Evolutionary conservation across 2,797 vertebrate genomes (phyloP).

Genomic region (Melanotaenia parkinsoni): DNA sequence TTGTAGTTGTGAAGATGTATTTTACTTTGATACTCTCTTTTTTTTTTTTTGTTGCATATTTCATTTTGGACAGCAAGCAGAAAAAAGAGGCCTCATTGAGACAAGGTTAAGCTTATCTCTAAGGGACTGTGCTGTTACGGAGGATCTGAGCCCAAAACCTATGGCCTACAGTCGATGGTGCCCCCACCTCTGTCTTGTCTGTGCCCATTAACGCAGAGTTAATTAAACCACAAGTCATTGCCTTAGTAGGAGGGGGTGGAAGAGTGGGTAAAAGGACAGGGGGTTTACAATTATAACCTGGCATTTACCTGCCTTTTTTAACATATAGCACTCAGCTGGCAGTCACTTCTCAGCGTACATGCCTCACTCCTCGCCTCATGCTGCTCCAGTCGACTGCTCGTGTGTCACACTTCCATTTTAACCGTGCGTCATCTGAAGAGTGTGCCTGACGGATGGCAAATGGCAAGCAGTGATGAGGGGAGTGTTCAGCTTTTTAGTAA

Average conservation of each 20-base stretch:
- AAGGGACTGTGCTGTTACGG: constrained; percentile 55
- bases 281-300: constrained; percentile 58
- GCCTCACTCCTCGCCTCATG: constrained; percentile 19
- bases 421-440: constrained; percentile 36
- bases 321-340: constrained; percentile 54
- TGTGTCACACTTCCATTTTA: constrained; percentile 28
- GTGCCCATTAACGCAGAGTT: constrained; percentile 80
- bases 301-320: constrained; percentile 70
- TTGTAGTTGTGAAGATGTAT: too few species aligned
- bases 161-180: constrained; percentile 39
- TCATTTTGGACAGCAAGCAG: too few species aligned
- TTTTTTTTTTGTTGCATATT: too few species aligned
- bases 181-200: constrained; percentile 51
- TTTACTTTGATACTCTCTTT: too few species aligned
- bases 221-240: constrained; percentile 82
- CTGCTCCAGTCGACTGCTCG: constrained; percentile 9
- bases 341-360: constrained; percentile 45
- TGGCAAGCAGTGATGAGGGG: neutral
- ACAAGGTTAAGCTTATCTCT: constrained; percentile 65
- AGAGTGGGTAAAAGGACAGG: constrained; percentile 10
- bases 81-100: neutral
- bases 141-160: constrained; percentile 57
- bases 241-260: constrained; percentile 64
- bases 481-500: constrained; percentile 24
- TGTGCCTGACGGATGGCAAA: constrained; percentile 8